Conservation (phyloP, 2,113 vertebrate genomes). For the Marmota monax region DNA sequence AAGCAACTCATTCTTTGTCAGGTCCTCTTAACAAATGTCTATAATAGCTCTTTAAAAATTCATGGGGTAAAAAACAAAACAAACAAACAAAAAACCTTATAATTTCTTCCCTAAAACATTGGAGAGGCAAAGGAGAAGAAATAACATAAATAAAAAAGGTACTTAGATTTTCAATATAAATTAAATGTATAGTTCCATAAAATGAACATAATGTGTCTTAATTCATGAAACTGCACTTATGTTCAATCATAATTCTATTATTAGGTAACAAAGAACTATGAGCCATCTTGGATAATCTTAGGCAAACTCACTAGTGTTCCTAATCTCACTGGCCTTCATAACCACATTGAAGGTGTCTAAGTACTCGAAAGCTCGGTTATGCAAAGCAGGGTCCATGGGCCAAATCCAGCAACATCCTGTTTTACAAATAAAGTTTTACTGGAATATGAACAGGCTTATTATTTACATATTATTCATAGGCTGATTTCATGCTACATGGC, state of each 20-base stretch:
- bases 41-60: slow-evolving; percentile 17
- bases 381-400: not conserved
- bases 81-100: not conserved
- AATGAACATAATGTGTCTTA: not conserved
- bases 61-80: not conserved
- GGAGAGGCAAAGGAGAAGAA: slow-evolving; percentile 2
- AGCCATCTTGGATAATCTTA: not conserved
- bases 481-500: not conserved
- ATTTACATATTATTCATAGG: not conserved
- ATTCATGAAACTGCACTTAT: not conserved
- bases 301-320: not conserved
- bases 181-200: not conserved
- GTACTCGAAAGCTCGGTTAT: not conserved
- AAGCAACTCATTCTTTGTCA: slow-evolving; percentile 6
- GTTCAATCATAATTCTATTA: not conserved
- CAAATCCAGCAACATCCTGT: not conserved
- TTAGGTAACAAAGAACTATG: not conserved
- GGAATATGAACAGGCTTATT: slow-evolving; percentile 22
- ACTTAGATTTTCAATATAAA: slow-evolving; percentile 36
- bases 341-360: not conserved
- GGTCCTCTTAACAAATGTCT: slow-evolving; percentile 20
- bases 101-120: slow-evolving; percentile 25
- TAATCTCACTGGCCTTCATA: not conserved
- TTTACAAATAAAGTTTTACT: slow-evolving; percentile 50
- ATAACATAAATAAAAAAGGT: not conserved